Percentiles rank a stretch among this genome's conserved stretches.
These are phyloP conservation scores for Carterocephalus palaemon DNA, from an alignment of 2,888 invertebrate species.

Conservation along the genomic window DNA sequence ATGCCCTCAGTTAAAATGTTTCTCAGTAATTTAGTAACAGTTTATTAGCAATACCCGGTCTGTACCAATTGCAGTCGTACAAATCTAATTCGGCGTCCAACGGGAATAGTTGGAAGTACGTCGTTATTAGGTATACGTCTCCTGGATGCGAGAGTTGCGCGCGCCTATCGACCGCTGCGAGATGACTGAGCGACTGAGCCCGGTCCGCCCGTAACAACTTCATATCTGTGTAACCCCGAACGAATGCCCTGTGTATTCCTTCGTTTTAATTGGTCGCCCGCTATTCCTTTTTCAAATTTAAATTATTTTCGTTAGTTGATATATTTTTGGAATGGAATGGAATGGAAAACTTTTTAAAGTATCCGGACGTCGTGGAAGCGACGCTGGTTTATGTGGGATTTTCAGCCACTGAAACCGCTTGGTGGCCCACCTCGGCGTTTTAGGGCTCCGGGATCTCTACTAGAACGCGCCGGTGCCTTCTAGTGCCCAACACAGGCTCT, in stretches of 20 bases:
- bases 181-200: constrained; percentile 44
- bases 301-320: too few species aligned
- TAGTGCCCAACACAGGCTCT: too few species aligned
- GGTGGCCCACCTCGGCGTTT: too few species aligned
- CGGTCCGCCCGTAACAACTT: constrained; percentile 27
- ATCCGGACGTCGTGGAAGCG: too few species aligned
- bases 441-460: too few species aligned
- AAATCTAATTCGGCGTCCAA: constrained; percentile 17
- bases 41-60: constrained; percentile 12
- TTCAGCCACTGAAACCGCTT: too few species aligned
- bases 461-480: too few species aligned
- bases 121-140: constrained; percentile 33
- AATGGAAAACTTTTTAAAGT: too few species aligned
- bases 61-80: constrained; percentile 13
- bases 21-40: not conserved
- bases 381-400: too few species aligned
- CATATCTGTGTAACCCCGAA: constrained; percentile 29
- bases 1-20: constrained; percentile 5
- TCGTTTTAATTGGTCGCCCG: too few species aligned
- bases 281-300: too few species aligned
- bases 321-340: too few species aligned
- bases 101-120: constrained; percentile 16
- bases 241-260: constrained; percentile 2
- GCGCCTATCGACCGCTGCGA: constrained; percentile 57
- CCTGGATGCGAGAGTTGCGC: constrained; percentile 50